Evolutionary conservation across 2,888 invertebrate genomes (phyloP), one percentile per base, ranked within the genome.

Genomic region (Ornithoptera priamus): DNA sequence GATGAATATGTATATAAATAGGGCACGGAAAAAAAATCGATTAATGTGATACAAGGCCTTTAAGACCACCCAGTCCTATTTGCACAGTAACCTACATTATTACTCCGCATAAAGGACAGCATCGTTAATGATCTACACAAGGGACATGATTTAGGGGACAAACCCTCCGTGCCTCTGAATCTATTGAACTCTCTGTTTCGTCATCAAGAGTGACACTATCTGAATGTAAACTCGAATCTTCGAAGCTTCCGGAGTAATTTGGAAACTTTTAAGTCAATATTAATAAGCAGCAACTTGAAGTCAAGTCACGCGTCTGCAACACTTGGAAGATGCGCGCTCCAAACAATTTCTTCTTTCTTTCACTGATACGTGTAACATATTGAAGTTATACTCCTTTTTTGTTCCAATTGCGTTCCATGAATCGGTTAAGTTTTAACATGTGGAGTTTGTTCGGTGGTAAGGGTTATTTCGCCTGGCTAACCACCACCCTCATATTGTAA

Each of bases 1-100:
- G 3, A 64, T 36, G 30, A 64, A 64, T 64, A 53, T 50, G 50
- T 50, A 50, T 64, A 30, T 57, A 57, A 42, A 65, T 64, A 22
- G 36, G 64, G 62, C 61, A 71, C 63, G 72, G 64, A 68, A 68
- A 57, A 68, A 68, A 68, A 57, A 63, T 70, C 60, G 59, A 70
- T 70, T 20, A 66, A 50, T 65, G 57, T 58, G 22, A 58, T 62
- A 50, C 62, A 57, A 50, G 50, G 46, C 46, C 87, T 84, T 79
- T 85, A 85, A 81, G 83, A 88, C 89, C 91, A 88, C 82, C 74
- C 75, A 75, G 78, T 72, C 74, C 84, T 92, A 90, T 92, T 92
- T 92, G 83, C 92, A 91, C 90, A 92, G 92, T 92, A 92, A 92
- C 92, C 92, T 90, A 92, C 90, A 91, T 92, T 82, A 85, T 85